Percentiles rank a stretch among this genome's conserved stretches.
Conservation (phyloP, 2,888 invertebrate species). For the Macaria notata region DNA sequence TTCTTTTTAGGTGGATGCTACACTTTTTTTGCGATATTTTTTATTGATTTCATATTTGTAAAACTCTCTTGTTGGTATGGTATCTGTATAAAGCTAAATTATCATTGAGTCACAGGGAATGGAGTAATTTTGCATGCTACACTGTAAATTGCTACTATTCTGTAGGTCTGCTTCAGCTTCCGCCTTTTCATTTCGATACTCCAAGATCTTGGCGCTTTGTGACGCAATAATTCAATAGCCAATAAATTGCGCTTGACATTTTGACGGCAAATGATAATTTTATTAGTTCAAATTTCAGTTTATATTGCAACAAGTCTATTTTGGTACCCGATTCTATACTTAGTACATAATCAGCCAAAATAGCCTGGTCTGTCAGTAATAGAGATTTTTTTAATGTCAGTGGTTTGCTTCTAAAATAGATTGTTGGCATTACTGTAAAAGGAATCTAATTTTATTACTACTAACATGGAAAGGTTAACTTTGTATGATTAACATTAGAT, state of each 20-base stretch:
- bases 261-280: not conserved
- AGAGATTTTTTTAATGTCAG: no score
- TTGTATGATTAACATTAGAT: not conserved
- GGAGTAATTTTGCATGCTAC: conserved; percentile 44
- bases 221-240: conserved; percentile 37
- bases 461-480: not conserved
- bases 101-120: no score
- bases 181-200: conserved; percentile 40
- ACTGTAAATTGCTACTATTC: no score
- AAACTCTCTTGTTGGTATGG: no score
- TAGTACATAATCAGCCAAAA: no score
- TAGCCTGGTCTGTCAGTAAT: no score
- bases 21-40: no score
- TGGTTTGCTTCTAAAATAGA: conserved; percentile 1
- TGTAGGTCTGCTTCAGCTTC: conserved; percentile 39
- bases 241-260: conserved; percentile 3
- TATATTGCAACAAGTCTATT: no score
- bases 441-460: conserved; percentile 2
- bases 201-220: conserved; percentile 25
- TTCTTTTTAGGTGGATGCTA: no score
- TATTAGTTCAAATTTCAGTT: not conserved
- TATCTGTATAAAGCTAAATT: no score
- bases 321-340: no score
- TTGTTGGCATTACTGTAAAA: conserved; percentile 10
- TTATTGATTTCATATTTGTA: no score